Conservation (phyloP, 2,797 vertebrate species). For the Pygocentrus nattereri region DNA sequence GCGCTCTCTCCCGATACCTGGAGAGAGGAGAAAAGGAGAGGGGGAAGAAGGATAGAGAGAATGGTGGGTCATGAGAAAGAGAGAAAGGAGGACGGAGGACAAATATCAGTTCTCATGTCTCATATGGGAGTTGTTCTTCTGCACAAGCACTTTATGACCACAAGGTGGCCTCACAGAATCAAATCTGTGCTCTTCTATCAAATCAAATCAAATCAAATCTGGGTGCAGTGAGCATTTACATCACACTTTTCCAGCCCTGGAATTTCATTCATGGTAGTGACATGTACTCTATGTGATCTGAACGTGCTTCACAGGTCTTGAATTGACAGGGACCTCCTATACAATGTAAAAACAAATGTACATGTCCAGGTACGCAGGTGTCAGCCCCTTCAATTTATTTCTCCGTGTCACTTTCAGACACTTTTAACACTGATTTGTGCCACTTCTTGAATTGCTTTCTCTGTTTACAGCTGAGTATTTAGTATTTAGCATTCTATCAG, state of each 20-base stretch:
- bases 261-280: not conserved
- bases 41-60: not conserved
- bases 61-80: not conserved
- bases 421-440: too few relatives aligned
- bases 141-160: slow-evolving; percentile 3
- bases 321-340: not conserved
- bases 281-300: not conserved
- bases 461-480: too few relatives aligned
- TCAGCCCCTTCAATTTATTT: too few relatives aligned
- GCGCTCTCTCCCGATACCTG: slow-evolving; percentile 91
- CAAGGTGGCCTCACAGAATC: slow-evolving; percentile 27
- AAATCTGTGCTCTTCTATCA: not conserved
- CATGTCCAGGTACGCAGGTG: too few relatives aligned
- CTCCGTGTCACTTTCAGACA: too few relatives aligned
- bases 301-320: not conserved
- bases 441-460: too few relatives aligned
- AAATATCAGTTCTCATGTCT: not conserved
- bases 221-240: not conserved
- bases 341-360: too few relatives aligned
- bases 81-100: not conserved
- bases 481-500: too few relatives aligned
- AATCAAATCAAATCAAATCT: too few relatives aligned
- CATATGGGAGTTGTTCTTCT: not conserved
- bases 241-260: not conserved
- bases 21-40: not conserved